A percentile compares a stretch with the other conserved stretches of the same genome.
Evolutionary conservation across 2,113 vertebrate genomes (phyloP).

Genomic region (Mesembrinibis cayennensis): DNA sequence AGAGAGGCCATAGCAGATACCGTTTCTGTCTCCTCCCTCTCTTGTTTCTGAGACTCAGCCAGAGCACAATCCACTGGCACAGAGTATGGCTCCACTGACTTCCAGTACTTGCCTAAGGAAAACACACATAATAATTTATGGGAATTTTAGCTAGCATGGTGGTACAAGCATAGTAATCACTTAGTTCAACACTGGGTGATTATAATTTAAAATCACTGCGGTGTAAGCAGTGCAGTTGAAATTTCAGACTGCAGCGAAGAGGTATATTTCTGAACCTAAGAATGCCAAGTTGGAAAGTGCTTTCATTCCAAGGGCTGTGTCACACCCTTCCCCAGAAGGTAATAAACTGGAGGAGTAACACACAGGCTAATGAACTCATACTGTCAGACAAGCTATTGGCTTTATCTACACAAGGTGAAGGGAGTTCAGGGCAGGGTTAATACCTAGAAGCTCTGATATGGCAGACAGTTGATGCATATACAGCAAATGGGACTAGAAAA

Average conservation of each 20-base stretch:
- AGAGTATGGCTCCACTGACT: conserved; percentile 72
- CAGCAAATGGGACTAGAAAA: conserved; percentile 30
- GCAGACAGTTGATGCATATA: neutral
- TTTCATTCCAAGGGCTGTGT: conserved; percentile 60
- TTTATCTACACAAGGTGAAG: conserved; percentile 18
- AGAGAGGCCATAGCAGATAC: conserved; percentile 79
- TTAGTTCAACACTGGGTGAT: conserved; percentile 51
- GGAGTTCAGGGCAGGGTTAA: conserved; percentile 20
- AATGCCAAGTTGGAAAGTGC: conserved; percentile 65
- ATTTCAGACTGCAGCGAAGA: conserved; percentile 65
- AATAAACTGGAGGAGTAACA: conserved; percentile 61
- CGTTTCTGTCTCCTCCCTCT: conserved; percentile 78
- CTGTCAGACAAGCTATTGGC: conserved; percentile 28
- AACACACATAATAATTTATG: conserved; percentile 62
- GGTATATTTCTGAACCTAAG: conserved; percentile 49
- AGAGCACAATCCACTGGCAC: conserved; percentile 71
- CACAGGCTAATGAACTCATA: conserved; percentile 34
- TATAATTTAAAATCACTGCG: conserved; percentile 61
- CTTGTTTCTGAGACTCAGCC: conserved; percentile 73
- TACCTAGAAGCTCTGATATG: neutral
- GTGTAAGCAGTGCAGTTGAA: conserved; percentile 49
- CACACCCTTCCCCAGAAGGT: conserved; percentile 65
- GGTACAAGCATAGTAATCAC: conserved; percentile 52
- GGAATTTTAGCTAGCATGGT: conserved; percentile 57
- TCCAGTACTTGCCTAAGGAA: conserved; percentile 83